Evolutionary conservation across 2,113 vertebrate genomes (phyloP), one percentile per base, ranked within the genome.

Genomic region (Melanerpes formicivorus): DNA sequence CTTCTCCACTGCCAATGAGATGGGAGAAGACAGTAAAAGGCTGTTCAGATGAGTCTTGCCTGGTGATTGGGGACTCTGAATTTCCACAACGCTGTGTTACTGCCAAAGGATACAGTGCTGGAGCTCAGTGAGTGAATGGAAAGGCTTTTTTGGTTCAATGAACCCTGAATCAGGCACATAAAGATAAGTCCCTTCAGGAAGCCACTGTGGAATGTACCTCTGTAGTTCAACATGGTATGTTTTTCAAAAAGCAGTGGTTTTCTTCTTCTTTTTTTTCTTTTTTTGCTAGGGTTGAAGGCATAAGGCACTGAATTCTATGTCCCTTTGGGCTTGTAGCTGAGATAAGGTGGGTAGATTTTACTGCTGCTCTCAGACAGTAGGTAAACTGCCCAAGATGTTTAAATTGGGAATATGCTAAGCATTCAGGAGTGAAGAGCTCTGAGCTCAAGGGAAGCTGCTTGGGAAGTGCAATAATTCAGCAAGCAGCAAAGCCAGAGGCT

Each of bases 281-380:
- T 87, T 93, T 86, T 93, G 59, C 52, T 80, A 48, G 71, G 4
- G 14, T 90, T 72, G 1, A 25, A 93, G 80, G 70, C 91, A 62
- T 2, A 18, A 77, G 78, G 72, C 60, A 50, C 74, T 71, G 77
- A 70, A 73, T 76, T 77, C 75, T 48, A 90, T 40, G 80, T 94
- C 87, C 84, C 95, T 78, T 79, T 88, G 89, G 91, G 87, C 89
- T 91, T 89, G 94, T 92, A 82, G 91, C 81, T 78, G 82, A 64
- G 86, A 76, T 84, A 87, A 76, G 95, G 83, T 88, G 78, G 80
- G 87, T 48, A 64, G 81, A 88, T 94, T 93, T 94, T 78, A 69
- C 80, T 84, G 86, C 13, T 81, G 80, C 88, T 94, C 77, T 88
- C 85, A 62, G 85, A 77, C 32, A 86, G 85, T 0, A 84, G 84